A percentile compares a stretch with the other conserved stretches of the same genome.
These are phyloP conservation scores for Acanthaster planci DNA, from an alignment of 35 echinoderm and acorn worm genomes.

Conservation along the genomic window DNA sequence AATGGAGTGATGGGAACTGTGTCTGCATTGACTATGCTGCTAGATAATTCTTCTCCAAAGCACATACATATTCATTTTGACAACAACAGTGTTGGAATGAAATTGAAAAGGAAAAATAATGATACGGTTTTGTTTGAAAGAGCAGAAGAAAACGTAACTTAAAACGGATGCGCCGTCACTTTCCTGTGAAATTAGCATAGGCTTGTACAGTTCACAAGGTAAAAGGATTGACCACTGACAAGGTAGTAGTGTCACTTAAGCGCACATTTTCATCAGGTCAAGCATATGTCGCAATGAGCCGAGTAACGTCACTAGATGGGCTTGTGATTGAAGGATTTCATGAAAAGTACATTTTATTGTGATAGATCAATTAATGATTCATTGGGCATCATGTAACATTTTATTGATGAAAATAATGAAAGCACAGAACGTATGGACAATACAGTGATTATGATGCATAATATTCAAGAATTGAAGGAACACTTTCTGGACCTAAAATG, in stretches of 20 bases:
- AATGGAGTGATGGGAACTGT: constrained; percentile 66
- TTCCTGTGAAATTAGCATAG: constrained; percentile 49
- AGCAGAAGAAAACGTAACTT: background rate
- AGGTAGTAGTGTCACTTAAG: constrained; percentile 33
- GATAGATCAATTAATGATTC: background rate
- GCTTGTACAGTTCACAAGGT: constrained; percentile 37
- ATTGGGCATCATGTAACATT: background rate
- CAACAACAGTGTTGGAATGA: constrained; percentile 42
- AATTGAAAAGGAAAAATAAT: background rate
- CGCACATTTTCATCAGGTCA: constrained; percentile 43
- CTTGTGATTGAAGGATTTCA: constrained; percentile 15
- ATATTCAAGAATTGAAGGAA: background rate
- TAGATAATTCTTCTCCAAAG: constrained; percentile 26
- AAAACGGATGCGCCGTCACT: constrained; percentile 17
- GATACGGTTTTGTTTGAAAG: background rate
- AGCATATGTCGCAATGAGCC: constrained; percentile 50
- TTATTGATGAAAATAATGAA: background rate
- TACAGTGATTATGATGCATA: background rate
- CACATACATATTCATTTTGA: constrained; percentile 55
- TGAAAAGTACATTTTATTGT: background rate
- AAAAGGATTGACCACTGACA: constrained; percentile 53
- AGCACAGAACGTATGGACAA: background rate
- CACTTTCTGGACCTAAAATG: constrained; percentile 9
- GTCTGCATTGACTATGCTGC: constrained; percentile 9
- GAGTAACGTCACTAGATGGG: constrained; percentile 40